phyloP scores from a whole-genome alignment of 2,888 invertebrate genomes.

The Noctua janthina region DNA sequence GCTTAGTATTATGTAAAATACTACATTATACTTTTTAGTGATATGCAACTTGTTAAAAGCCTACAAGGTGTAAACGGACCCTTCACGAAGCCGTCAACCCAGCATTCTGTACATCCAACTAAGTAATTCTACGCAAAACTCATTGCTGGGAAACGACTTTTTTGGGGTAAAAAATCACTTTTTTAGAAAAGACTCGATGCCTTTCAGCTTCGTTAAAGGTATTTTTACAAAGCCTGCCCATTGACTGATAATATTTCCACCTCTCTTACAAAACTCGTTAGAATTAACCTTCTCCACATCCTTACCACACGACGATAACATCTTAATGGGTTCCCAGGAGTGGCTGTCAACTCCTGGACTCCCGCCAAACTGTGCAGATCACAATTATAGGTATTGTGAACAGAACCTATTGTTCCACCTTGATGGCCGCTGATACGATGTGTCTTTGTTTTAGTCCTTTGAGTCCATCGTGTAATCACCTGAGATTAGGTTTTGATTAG shows the following conservation, averaged over 20 bases:
- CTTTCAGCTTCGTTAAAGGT: too few relatives aligned
- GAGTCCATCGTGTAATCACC: conserved; percentile 3
- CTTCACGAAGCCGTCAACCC: too few relatives aligned
- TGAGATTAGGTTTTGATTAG: conserved; percentile 29
- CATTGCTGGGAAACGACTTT: too few relatives aligned
- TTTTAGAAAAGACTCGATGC: too few relatives aligned
- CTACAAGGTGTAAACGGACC: too few relatives aligned
- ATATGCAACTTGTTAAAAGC: too few relatives aligned
- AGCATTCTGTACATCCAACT: too few relatives aligned
- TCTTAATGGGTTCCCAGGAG: conserved; percentile 70
- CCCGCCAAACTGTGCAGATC: conserved; percentile 65
- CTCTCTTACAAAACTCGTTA: neutral
- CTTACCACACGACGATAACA: conserved; percentile 55
- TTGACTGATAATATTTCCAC: neutral
- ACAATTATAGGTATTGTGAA: conserved; percentile 62
- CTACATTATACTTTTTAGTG: too few relatives aligned
- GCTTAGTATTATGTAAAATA: too few relatives aligned
- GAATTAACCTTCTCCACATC: conserved; percentile 35
- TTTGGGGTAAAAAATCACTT: too few relatives aligned
- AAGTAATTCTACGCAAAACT: too few relatives aligned
- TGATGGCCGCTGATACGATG: conserved; percentile 46
- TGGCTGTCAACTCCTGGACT: conserved; percentile 69
- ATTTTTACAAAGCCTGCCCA: too few relatives aligned
- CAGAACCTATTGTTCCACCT: conserved; percentile 58
- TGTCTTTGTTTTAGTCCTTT: conserved; percentile 48